Evolutionary conservation across 2,888 invertebrate genomes (phyloP), one percentile per base, ranked within the genome.

Genomic region (Synergus laeviventris): DNA sequence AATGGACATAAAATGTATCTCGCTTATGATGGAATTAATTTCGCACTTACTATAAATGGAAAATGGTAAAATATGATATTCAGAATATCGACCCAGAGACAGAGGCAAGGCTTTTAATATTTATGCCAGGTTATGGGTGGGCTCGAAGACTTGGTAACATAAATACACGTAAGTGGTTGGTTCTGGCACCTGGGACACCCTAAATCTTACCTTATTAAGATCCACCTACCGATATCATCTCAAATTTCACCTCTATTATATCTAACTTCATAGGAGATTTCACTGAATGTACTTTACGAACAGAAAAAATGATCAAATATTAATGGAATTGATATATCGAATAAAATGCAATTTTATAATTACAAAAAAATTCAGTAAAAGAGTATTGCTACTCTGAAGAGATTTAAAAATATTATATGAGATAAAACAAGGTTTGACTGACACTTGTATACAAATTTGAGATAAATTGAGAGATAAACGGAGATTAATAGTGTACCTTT

Each of bases 191-290:
- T 88, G 88, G 83, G 87, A 82, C 86, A 81, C 83, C 82, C 83
- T 87, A 86, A 87, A 87, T 88, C 86, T 86, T 85, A 79, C 83
- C 85, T 88, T 87, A 86, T 88, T 89, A 86, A 87, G 85, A 83
- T 80, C 75, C 78, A 73, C 62, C 76, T 77, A 49, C 45, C 74
- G 18, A 78, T 54, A 56, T 64, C 64, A 14, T 74, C 56, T 64
- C 9, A 42, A 75, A 76, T 59, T 74, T 60, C 45, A 38, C 74
- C 60, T 18, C 73, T 75, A 49, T 70, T 70, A 70, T 70, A 70
- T 70, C n/a, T 4, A 14, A 21, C 5, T 7, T 24, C 49, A 31
- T 16, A 70, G 31, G 31, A 70, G 49, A 70, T 70, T 70, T 70
- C 45, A 24, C 66, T 49, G 31, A 45, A 45, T 49, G n/a, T 45